Evolutionary conservation across 2,888 invertebrate species (phyloP).

Genomic region (Timema cristinae): DNA sequence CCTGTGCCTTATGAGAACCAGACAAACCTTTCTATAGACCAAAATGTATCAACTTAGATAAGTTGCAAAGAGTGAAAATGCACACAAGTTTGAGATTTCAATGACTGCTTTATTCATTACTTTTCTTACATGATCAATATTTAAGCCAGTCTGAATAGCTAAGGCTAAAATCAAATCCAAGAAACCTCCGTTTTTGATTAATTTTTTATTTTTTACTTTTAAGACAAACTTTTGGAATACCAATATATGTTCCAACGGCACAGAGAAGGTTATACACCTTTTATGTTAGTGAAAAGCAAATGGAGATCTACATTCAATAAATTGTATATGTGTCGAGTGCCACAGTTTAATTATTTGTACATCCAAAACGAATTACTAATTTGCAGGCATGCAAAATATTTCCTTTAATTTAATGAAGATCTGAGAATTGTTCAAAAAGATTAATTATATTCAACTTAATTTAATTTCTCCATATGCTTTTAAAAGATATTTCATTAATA

Average conservation of each 20-base stretch:
- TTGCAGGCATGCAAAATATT: slow-evolving; percentile 10
- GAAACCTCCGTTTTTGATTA: slow-evolving; percentile 23
- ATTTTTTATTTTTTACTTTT: slow-evolving; percentile 15
- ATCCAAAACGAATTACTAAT: slow-evolving; percentile 7
- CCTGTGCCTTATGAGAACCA: too few species aligned
- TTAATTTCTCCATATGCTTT: slow-evolving; percentile 30
- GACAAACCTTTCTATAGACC: too few species aligned
- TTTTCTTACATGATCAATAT: slow-evolving; percentile 24
- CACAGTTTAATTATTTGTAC: not conserved
- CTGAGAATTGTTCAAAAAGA: slow-evolving; percentile 11
- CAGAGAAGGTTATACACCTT: slow-evolving; percentile 27
- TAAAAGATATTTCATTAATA: slow-evolving; percentile 11
- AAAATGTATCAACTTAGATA: too few species aligned
- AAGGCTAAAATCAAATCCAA: slow-evolving; percentile 25
- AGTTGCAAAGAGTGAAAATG: too few species aligned
- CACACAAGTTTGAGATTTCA: slow-evolving; percentile 13
- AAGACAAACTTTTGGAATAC: slow-evolving; percentile 25
- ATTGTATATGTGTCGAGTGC: slow-evolving; percentile 10
- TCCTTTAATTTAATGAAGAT: not conserved
- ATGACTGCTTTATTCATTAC: slow-evolving; percentile 20
- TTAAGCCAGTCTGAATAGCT: slow-evolving; percentile 21
- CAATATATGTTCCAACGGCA: slow-evolving; percentile 25
- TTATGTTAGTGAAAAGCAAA: slow-evolving; percentile 27
- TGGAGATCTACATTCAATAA: slow-evolving; percentile 24
- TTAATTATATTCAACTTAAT: slow-evolving; percentile 16